Evolutionary conservation across 2,797 vertebrate species (phyloP).

Genomic region (Alectoris magna): DNA sequence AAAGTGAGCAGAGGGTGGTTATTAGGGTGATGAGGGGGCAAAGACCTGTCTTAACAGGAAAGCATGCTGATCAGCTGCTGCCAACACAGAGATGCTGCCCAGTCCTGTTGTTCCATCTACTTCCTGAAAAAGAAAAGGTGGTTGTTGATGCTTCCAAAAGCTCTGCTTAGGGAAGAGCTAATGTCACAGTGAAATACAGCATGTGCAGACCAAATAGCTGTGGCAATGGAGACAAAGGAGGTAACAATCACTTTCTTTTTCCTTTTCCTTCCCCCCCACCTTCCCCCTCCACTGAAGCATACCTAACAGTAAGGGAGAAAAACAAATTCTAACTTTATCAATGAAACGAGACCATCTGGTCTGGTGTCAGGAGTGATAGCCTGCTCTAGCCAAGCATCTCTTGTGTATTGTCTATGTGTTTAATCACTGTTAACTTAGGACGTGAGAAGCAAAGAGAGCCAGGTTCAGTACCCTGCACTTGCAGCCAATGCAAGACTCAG

Average conservation of each 20-base stretch:
- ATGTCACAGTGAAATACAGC: background rate
- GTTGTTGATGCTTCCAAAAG: background rate
- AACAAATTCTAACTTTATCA: background rate
- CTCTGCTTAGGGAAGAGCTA: background rate
- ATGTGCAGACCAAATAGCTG: background rate
- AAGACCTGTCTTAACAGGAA: accelerated
- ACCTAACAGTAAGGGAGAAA: background rate
- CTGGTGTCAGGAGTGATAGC: background rate
- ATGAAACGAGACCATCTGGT: background rate
- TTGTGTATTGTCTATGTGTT: accelerated
- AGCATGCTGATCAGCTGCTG: accelerated
- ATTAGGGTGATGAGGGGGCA: accelerated
- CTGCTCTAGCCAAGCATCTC: background rate
- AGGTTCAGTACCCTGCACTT: background rate
- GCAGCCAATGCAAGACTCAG: accelerated
- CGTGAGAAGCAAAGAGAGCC: background rate
- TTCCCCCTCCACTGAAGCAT: background rate
- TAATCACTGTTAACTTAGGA: background rate
- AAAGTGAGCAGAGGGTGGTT: background rate
- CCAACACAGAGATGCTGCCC: background rate
- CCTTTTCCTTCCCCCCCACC: background rate
- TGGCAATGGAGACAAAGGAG: background rate
- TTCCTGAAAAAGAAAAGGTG: background rate
- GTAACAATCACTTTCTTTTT: background rate
- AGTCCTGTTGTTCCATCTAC: background rate